phyloP scores from a whole-genome alignment of 2,797 vertebrate species.

The Schizopygopsis malacanthus region DNA sequence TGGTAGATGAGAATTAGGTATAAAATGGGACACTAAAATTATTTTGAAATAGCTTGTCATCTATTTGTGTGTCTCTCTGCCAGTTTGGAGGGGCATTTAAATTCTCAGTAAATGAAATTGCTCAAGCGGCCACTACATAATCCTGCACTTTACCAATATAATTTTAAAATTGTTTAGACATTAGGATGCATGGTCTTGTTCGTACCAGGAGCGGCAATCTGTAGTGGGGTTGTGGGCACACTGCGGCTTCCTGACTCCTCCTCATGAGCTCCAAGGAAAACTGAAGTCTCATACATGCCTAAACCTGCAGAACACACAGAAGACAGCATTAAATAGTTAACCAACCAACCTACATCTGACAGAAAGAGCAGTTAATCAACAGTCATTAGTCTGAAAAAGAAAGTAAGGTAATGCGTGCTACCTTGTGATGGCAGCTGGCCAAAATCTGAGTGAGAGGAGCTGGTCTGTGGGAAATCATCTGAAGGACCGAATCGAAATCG shows the following conservation, averaged over 20 bases:
- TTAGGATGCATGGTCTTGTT: not conserved
- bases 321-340: not conserved
- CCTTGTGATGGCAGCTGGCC: slow-evolving; percentile 95
- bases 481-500: slow-evolving; percentile 89
- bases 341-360: not conserved
- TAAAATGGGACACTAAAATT: not conserved
- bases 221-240: slow-evolving; percentile 91
- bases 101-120: not conserved
- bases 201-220: slow-evolving; percentile 89
- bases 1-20: not conserved
- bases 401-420: slow-evolving; percentile 60
- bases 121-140: not conserved
- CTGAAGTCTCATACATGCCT: slow-evolving; percentile 92
- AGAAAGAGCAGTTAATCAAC: not conserved
- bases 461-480: slow-evolving; percentile 91
- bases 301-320: slow-evolving; percentile 79
- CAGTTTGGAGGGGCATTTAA: not conserved
- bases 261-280: slow-evolving; percentile 88
- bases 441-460: slow-evolving; percentile 90
- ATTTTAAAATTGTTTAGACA: not conserved
- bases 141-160: not conserved
- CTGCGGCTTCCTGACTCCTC: slow-evolving; percentile 94
- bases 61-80: not conserved
- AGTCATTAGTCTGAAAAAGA: not conserved
- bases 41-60: not conserved